Conservation (phyloP, 2,113 vertebrate species). For the Periophthalmodon schlosseri region DNA sequence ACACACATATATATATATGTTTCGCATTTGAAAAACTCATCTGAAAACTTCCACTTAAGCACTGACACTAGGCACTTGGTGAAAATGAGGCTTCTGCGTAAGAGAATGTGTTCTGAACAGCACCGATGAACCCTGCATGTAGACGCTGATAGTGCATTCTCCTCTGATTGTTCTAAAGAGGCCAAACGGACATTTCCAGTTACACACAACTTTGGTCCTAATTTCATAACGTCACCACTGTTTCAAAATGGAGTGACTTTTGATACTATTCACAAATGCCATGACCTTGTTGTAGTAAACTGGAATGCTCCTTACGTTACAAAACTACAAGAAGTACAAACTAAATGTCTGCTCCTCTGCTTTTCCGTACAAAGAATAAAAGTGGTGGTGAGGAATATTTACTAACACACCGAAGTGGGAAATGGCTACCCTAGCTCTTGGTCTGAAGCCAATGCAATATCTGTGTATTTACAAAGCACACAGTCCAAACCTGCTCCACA, state of each 20-base stretch:
- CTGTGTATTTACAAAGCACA: constrained; percentile 42
- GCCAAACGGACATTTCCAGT: constrained; percentile 8
- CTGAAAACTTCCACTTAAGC: too few species aligned
- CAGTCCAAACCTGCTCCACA: constrained; percentile 38
- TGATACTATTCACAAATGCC: neutral
- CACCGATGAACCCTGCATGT: constrained; percentile 21
- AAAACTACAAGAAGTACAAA: constrained; percentile 35
- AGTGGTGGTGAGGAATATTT: constrained; percentile 17
- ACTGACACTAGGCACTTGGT: neutral
- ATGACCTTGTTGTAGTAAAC: constrained; percentile 7
- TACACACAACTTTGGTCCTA: constrained; percentile 11
- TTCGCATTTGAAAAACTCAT: too few species aligned
- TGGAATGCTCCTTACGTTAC: constrained; percentile 19
- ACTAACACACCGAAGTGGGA: constrained; percentile 18
- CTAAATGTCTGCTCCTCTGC: constrained; percentile 20
- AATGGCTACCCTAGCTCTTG: constrained; percentile 43
- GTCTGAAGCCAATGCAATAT: constrained; percentile 41
- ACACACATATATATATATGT: too few species aligned
- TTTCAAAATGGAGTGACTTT: neutral
- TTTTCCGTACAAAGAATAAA: constrained; percentile 31
- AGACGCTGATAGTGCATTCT: constrained; percentile 12
- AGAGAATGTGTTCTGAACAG: constrained; percentile 13
- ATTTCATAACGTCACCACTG: neutral
- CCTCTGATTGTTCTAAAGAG: constrained; percentile 38
- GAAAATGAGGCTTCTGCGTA: neutral